Base-by-base conservation (phyloP, 2,888 invertebrate genomes). In the Xanthorhoe spadicearia region DNA sequence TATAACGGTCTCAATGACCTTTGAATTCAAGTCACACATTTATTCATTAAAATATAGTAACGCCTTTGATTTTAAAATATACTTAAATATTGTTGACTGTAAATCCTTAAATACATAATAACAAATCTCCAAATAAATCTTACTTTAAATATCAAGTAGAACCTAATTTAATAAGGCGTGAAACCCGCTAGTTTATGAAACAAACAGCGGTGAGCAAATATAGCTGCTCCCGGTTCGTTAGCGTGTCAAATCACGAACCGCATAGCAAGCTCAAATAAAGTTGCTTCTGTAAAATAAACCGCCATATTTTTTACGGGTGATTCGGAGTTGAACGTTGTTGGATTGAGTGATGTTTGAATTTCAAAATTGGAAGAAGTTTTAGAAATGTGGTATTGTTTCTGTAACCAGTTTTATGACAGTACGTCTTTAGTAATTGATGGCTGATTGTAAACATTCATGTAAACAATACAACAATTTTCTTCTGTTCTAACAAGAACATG, bases 131-230 rank as follows among this genome's bases (percentile, higher is more conserved):
- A 17, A 4, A 17, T 17, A 17, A 49, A 17, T 46, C 15, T 56
- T 46, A 53, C 46, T 55, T 49, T 18, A 13, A 23, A 23, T 23
- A 23, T 13, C 10, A 13, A 43, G 13, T 38, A n/a, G n/a, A n/a
- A 10, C 8, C 13, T 43, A 43, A 53, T 46, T 48, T 52, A 56
- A 67, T 67, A 63, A 63, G 56, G 54, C 59, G 48, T 52, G 60
- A 64, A 63, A 63, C 58, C 59, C 51, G 59, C 63, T 67, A 67
- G 62, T 67, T 63, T 52, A 60, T 56, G 38, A 15, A 68, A 66
- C 74, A 81, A 83, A 83, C 82, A 82, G 79, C 82, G 79, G 80
- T 79, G 82, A 77, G 71, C 81, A 85, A 85, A 85, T 79, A 84
- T 74, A 74, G 70, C 68, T 74, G 43, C 75, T 70, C 70, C 74